Percentiles rank a stretch among this genome's conserved stretches.
Evolutionary conservation across 2,888 invertebrate species (phyloP).

Genomic region (Agapetus fuscipes): DNA sequence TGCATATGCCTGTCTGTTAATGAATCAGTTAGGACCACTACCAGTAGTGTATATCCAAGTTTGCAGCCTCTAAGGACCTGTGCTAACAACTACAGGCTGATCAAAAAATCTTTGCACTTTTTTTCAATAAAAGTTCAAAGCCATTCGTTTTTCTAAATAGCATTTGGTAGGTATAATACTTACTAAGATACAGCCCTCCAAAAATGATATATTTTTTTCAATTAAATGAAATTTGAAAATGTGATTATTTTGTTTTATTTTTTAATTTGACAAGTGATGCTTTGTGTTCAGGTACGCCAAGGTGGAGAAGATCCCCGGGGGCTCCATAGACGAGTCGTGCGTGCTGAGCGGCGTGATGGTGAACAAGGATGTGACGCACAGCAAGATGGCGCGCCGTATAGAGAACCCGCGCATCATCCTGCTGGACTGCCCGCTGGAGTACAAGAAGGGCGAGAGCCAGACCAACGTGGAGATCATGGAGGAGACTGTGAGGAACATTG

Average conservation of each 20-base stretch:
- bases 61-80: no score
- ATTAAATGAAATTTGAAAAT: no score
- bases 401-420: conserved; percentile 93
- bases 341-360: conserved; percentile 94
- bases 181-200: no score
- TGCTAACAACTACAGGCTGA: no score
- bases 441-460: conserved; percentile 98
- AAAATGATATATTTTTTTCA: no score
- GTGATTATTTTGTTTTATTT: neutral
- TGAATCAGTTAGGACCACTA: no score
- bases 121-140: no score
- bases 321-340: conserved; percentile 85
- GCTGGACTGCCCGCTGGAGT: conserved; percentile 92
- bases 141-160: no score
- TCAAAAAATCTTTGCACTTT: no score
- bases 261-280: conserved; percentile 1
- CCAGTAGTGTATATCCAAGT: no score
- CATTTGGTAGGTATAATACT: no score
- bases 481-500: conserved; percentile 72
- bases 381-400: conserved; percentile 91
- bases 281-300: conserved; percentile 74
- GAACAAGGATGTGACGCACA: conserved; percentile 97
- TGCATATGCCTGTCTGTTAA: no score
- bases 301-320: conserved; percentile 92
- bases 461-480: conserved; percentile 94